These are phyloP conservation scores for Chymomyza costata DNA, from an alignment of 1,140 invertebrate genomes.

Conservation along the genomic window DNA sequence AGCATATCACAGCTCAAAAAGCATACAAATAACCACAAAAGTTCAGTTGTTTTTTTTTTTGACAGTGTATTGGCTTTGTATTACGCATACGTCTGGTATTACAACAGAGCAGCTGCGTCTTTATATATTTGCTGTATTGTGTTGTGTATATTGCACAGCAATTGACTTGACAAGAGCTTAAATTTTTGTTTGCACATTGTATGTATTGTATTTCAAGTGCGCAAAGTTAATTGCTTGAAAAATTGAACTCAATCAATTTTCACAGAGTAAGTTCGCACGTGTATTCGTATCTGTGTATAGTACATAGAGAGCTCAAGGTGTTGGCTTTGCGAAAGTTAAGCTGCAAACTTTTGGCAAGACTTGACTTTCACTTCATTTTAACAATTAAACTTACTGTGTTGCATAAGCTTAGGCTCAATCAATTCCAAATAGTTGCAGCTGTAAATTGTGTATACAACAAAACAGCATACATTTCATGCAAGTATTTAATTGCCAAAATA, in stretches of 20 bases:
- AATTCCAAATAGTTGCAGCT: conserved; percentile 37
- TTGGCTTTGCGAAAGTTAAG: conserved; percentile 33
- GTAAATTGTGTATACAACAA: conserved; percentile 50
- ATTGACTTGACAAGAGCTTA: no score
- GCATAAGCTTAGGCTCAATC: conserved; percentile 19
- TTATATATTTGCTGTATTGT: no score
- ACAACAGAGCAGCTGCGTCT: no score
- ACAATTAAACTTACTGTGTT: conserved; percentile 41
- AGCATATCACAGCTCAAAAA: conserved; percentile 7
- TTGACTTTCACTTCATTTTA: conserved; percentile 38
- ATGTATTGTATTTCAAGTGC: conserved; percentile 49
- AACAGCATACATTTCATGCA: conserved; percentile 29
- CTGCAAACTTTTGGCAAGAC: conserved; percentile 27
- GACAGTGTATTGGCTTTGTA: conserved; percentile 2
- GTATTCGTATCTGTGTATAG: not conserved
- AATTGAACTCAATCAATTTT: conserved; percentile 64
- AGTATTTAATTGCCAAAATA: conserved; percentile 16
- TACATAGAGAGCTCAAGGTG: conserved; percentile 19
- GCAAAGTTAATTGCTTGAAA: conserved; percentile 65
- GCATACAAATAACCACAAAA: conserved; percentile 15
- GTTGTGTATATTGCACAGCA: no score
- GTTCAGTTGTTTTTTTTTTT: not conserved
- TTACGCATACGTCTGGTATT: conserved; percentile 33
- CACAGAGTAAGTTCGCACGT: not conserved
- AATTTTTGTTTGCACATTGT: conserved; percentile 47